Evolutionary conservation across 2,113 vertebrate genomes (phyloP), one percentile per base, ranked within the genome.

Genomic region (Rhea pennata): DNA sequence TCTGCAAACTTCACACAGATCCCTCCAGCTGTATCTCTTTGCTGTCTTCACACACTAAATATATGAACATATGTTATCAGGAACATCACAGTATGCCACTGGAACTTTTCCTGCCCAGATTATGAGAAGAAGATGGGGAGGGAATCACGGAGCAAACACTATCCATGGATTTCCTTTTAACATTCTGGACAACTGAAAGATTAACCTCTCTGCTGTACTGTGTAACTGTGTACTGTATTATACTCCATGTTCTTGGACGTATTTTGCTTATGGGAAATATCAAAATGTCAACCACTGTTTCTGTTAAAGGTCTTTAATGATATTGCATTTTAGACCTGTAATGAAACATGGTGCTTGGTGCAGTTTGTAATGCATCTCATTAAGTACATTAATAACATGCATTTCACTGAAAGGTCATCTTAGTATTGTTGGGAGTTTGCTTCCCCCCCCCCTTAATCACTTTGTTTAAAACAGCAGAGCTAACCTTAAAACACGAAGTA

Each of bases 281-380:
- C 97, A 98, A 98, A 98, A 98, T 98, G 98, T 98, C 98, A 98
- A 98, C 96, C 95, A 97, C 73, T 98, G 98, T 98, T 98, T 98
- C 98, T 97, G 98, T 96, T 97, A 98, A 98, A 98, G 97, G 98
- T 98, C 98, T 98, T 97, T 98, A 98, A 98, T 94, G 96, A 98
- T 98, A 98, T 36, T 97, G 95, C 95, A 97, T 98, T 98, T 97
- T 94, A 96, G 97, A 96, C 97, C 92, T 97, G 89, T 98, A 98
- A 98, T 98, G 98, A 98, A 98, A 98, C 98, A 98, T 4, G 87
- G 95, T 94, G 86, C 97, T 97, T 39, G 42, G 95, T 96, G 97
- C 97, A 96, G 96, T 97, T 67, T 97, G 96, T 97, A 98, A 98
- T 98, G 98, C 97, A 98, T 97, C 98, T 98, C 97, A 98, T 98